Evolutionary conservation across 2,113 vertebrate genomes (phyloP).

Genomic region (Cynocephalus volans): DNA sequence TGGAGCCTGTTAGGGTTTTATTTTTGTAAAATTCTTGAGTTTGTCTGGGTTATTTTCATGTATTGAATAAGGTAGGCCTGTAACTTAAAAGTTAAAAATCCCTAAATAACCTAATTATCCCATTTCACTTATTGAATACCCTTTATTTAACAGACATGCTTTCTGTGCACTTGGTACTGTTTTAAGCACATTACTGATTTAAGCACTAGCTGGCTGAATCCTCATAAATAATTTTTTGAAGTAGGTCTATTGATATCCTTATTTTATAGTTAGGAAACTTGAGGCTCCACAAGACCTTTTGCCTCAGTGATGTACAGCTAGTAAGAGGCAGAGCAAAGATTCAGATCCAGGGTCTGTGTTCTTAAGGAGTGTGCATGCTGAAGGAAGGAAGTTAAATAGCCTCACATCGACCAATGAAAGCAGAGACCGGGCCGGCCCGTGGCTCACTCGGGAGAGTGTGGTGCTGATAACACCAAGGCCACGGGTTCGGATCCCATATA

Average conservation of each 20-base stretch:
- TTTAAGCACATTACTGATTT: neutral
- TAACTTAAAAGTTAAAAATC: neutral
- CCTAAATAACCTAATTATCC: neutral
- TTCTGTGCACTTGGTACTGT: neutral
- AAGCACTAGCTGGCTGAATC: neutral
- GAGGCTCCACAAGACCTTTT: neutral
- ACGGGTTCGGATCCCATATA: no score
- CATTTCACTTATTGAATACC: neutral
- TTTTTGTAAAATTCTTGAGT: neutral
- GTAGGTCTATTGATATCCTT: neutral
- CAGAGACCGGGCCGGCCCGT: no score
- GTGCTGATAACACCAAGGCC: no score
- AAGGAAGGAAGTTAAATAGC: neutral
- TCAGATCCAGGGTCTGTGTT: neutral
- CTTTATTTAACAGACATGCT: neutral
- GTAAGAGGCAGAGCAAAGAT: neutral
- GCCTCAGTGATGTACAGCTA: neutral
- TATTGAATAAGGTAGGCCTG: neutral
- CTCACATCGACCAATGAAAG: neutral
- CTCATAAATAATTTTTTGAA: neutral
- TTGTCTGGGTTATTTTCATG: neutral
- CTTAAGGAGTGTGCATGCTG: neutral
- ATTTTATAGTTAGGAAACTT: neutral
- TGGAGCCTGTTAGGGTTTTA: neutral
- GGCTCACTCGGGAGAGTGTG: no score